A percentile compares a stretch with the other conserved stretches of the same genome.
Evolutionary conservation across 2,113 vertebrate genomes (phyloP).

Genomic region (Pelvicachromis taeniatus): DNA sequence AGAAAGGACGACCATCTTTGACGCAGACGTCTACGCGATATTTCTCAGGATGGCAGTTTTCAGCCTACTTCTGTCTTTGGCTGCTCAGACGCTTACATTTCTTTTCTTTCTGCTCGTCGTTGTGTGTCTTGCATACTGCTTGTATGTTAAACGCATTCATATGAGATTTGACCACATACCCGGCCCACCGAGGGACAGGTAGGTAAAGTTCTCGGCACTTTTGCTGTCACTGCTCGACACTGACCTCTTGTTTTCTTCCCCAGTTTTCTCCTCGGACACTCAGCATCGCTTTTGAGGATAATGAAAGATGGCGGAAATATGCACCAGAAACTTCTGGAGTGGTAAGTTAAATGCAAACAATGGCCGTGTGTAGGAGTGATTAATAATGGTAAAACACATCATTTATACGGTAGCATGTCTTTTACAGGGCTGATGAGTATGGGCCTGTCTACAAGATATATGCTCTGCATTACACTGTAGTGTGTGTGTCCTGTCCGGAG

Average conservation of each 20-base stretch:
- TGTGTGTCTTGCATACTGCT: not conserved
- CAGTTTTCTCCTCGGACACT: slow-evolving; percentile 66
- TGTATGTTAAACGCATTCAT: slow-evolving; percentile 23
- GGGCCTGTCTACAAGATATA: slow-evolving; percentile 63
- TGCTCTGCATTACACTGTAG: slow-evolving; percentile 4
- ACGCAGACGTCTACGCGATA: not conserved
- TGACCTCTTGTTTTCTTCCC: not conserved
- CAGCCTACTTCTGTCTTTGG: not conserved
- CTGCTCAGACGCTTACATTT: fast-evolving
- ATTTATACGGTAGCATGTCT: not conserved
- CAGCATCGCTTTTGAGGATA: fast-evolving
- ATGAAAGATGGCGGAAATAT: not conserved
- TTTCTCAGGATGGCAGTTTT: not conserved
- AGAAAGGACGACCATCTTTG: not conserved
- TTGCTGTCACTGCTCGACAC: fast-evolving
- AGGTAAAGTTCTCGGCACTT: not conserved
- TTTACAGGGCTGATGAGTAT: slow-evolving; percentile 47
- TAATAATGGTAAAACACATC: not conserved
- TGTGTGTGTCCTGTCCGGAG: slow-evolving; percentile 59
- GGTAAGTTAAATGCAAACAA: slow-evolving; percentile 26
- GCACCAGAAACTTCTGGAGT: slow-evolving; percentile 51
- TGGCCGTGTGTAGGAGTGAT: not conserved
- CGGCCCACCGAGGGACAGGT: slow-evolving; percentile 40
- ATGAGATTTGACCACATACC: slow-evolving; percentile 46
- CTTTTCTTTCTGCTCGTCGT: not conserved